phyloP scores from a whole-genome alignment of 2,113 vertebrate species.

The Choloepus hoffmanni region DNA sequence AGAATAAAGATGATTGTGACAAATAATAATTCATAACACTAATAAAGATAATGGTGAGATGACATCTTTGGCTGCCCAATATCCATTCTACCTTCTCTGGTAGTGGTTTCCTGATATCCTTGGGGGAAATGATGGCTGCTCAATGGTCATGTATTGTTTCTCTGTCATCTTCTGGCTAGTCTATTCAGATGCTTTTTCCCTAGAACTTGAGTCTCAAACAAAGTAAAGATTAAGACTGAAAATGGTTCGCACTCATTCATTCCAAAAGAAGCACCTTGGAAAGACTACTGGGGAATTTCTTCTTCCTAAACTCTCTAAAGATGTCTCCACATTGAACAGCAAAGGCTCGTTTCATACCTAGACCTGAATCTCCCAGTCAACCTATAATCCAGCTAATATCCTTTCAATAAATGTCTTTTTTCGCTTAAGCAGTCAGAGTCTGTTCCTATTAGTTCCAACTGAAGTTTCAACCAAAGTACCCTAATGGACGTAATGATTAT shows the following conservation, averaged over 20 bases:
- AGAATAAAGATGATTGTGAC: neutral
- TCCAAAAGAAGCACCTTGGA: neutral
- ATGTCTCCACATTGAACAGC: neutral
- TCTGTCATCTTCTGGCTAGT: neutral
- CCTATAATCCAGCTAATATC: neutral
- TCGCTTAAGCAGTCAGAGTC: neutral
- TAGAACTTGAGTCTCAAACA: constrained; percentile 13
- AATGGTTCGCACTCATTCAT: neutral
- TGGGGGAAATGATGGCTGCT: neutral
- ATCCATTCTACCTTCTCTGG: neutral
- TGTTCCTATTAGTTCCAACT: neutral
- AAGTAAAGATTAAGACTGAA: neutral
- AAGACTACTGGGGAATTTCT: neutral
- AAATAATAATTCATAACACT: neutral
- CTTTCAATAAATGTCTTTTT: neutral
- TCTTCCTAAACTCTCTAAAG: neutral
- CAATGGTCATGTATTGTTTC: neutral
- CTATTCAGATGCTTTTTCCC: neutral
- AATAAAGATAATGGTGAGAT: neutral
- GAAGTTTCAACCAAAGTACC: constrained; percentile 28
- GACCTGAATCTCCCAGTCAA: neutral
- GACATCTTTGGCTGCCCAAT: neutral
- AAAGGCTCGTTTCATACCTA: neutral
- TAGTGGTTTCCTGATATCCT: neutral
- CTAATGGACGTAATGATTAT: neutral